Conservation (phyloP, 2,888 invertebrate species). For the Lasioglossum malachurum region DNA sequence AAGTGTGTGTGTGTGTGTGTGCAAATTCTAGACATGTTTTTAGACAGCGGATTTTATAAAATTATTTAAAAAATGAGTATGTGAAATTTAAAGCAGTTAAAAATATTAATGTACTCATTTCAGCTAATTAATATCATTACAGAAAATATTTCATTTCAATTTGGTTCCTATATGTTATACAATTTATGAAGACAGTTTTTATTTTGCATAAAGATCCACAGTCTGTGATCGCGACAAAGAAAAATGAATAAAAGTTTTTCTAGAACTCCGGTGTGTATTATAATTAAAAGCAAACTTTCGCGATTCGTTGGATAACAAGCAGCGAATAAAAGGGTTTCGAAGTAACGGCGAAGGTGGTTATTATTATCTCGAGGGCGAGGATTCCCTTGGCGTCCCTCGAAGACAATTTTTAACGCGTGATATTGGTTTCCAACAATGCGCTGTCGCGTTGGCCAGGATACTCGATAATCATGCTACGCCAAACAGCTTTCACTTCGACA, state of each 20-base stretch:
- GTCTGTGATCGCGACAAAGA: too few relatives aligned
- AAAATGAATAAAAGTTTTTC: not conserved
- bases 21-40: not conserved
- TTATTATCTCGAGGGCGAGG: constrained; percentile 26
- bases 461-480: not conserved
- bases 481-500: constrained; percentile 12
- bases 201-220: too few relatives aligned
- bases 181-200: too few relatives aligned
- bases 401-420: constrained; percentile 8
- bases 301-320: not conserved
- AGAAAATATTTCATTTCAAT: too few relatives aligned
- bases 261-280: not conserved
- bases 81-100: too few relatives aligned
- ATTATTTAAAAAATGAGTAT: too few relatives aligned
- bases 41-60: too few relatives aligned
- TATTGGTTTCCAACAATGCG: not conserved
- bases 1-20: too few relatives aligned
- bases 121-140: too few relatives aligned
- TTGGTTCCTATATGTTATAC: too few relatives aligned
- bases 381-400: constrained; percentile 15
- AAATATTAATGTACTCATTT: too few relatives aligned
- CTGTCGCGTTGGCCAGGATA: not conserved
- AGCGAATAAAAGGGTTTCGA: constrained; percentile 13
- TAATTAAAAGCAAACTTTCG: not conserved
- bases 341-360: constrained; percentile 16